Percentiles rank a stretch among this genome's conserved stretches.
Conservation (phyloP, 2,797 vertebrate species). For the Poeciliopsis turneri region DNA sequence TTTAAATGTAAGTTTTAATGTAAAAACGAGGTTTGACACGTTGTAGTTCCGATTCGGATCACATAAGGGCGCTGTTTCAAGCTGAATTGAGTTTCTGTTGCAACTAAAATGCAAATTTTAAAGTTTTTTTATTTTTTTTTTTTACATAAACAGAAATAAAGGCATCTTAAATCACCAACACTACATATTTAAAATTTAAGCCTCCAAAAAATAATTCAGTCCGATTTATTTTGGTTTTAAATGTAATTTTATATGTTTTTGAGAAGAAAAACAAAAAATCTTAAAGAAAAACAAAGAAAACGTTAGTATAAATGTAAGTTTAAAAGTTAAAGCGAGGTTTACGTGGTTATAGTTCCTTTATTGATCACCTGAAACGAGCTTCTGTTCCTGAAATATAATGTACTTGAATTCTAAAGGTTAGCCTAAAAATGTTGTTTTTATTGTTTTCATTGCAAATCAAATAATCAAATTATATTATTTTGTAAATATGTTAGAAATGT, state of each 20-base stretch:
- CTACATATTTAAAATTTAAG: neutral
- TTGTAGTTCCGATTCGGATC: neutral
- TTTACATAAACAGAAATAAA: fast-evolving
- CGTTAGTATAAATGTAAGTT: neutral
- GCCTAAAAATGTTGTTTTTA: too few species aligned
- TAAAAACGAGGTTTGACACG: neutral
- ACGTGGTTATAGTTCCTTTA: too few species aligned
- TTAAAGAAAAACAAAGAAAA: neutral
- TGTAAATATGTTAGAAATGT: neutral
- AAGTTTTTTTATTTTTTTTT: neutral
- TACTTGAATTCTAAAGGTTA: neutral
- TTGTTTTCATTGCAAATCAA: neutral
- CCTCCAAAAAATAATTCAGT: neutral
- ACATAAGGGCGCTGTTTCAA: neutral
- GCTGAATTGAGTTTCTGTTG: neutral
- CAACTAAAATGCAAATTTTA: neutral
- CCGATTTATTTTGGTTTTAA: neutral
- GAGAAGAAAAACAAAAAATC: neutral
- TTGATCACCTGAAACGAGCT: neutral
- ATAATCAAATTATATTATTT: neutral
- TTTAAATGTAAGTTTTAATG: neutral
- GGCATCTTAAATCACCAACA: fast-evolving
- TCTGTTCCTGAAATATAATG: neutral
- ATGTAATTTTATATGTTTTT: neutral
- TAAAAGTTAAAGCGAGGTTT: neutral